Conservation (phyloP, 1,140 invertebrate genomes). For the Lethocerus indicus region DNA sequence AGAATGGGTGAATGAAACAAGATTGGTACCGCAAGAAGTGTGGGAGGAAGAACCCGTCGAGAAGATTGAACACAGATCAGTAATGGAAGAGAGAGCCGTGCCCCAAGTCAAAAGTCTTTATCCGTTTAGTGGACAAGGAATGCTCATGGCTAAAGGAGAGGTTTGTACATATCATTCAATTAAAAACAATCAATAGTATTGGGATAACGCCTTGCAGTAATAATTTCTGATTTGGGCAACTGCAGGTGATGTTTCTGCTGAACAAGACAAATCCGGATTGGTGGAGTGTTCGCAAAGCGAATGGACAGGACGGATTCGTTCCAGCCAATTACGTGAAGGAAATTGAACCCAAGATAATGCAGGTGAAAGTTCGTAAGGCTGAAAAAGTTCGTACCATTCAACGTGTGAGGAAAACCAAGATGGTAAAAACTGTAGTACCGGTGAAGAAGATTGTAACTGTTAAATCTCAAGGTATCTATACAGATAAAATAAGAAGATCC, state of each 20-base stretch:
- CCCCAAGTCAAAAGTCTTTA: constrained; percentile 83
- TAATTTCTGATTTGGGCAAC: neutral
- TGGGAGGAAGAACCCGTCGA: constrained; percentile 83
- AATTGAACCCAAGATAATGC: constrained; percentile 70
- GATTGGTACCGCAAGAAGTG: constrained; percentile 72
- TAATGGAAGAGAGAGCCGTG: constrained; percentile 69
- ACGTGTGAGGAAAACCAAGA: constrained; percentile 75
- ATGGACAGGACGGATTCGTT: constrained; percentile 88
- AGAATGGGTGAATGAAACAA: constrained; percentile 57
- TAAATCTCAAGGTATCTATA: constrained; percentile 15
- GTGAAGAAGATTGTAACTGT: constrained; percentile 33
- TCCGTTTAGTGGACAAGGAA: constrained; percentile 84
- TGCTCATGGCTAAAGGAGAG: constrained; percentile 82
- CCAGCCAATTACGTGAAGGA: constrained; percentile 94
- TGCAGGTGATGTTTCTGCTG: constrained; percentile 67
- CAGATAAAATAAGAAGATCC: constrained; percentile 37
- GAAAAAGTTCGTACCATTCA: constrained; percentile 69
- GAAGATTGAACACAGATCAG: constrained; percentile 61
- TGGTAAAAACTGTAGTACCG: constrained; percentile 68
- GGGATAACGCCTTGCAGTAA: neutral
- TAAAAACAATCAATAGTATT: neutral
- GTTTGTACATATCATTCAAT: constrained; percentile 23
- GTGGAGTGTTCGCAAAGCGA: constrained; percentile 91
- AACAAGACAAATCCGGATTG: constrained; percentile 94
- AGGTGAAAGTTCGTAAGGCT: constrained; percentile 65